phyloP scores from a whole-genome alignment of 2,113 vertebrate species.

The Meriones unguiculatus region DNA sequence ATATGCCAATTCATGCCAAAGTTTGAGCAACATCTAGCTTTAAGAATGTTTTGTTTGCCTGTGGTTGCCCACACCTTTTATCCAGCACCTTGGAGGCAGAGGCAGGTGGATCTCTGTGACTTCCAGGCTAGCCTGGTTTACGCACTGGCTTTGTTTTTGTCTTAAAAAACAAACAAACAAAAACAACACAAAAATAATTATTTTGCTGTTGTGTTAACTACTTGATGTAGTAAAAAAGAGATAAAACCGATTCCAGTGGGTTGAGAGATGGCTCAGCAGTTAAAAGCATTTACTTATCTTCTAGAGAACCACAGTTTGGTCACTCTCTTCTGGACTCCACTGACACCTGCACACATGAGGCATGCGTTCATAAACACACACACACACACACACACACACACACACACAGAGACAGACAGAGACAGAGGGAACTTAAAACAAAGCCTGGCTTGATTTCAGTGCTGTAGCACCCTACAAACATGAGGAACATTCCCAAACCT shows the following conservation, averaged over 20 bases:
- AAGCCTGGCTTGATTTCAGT: neutral
- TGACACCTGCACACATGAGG: neutral
- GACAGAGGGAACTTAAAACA: neutral
- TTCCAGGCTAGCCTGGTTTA: neutral
- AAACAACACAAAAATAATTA: neutral
- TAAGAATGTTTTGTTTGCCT: neutral
- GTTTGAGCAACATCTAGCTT: constrained; percentile 18
- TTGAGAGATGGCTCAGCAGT: neutral
- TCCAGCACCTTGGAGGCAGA: neutral
- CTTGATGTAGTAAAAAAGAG: neutral
- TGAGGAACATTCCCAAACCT: neutral
- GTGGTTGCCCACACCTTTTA: neutral
- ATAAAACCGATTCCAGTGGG: neutral
- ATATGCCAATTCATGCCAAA: neutral
- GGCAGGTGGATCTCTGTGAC: neutral
- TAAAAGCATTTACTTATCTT: neutral
- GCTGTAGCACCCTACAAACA: neutral
- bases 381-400: neutral
- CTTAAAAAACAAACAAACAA: neutral
- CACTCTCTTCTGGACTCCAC: neutral
- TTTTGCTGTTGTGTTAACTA: constrained; percentile 36
- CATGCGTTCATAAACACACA: neutral
- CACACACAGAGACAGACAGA: neutral
- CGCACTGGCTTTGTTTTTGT: neutral
- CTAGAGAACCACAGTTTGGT: neutral